Base-by-base conservation (phyloP, 53 echinoderm and acorn worm species). In the Actinopyga echinites region DNA sequence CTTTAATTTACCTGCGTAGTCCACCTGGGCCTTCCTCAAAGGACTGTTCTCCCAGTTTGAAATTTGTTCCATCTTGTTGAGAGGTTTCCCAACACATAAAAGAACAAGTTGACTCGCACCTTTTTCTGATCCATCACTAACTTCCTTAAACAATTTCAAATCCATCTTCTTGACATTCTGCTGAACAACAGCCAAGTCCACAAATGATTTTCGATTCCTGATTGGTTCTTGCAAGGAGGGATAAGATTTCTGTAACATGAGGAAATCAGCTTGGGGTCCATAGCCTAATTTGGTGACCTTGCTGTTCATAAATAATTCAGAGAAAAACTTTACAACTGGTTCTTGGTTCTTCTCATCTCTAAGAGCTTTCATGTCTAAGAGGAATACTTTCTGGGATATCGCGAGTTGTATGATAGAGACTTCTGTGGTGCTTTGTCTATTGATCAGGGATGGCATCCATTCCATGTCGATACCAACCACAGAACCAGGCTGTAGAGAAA, bases 401-500 rank as follows among this genome's bases (percentile, higher is more conserved):
- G 99, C 92, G 20, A 99, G 89, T 68, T 99, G 99, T 25, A 95
- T 79, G 11, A 99, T 28, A 25, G 92, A 90, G 37, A 99, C 69
- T 87, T 36, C 89, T 87, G 88, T 96, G 44, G 91, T 35, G 26
- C 40, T 87, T 42, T 87, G 89, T 20, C 86, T 90, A 19, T 90
- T 79, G 6, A 89, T 85, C 52, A 99, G 92, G 4, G 87, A 84
- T 21, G 99, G 99, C 69, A 83, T 92, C 99, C 99, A 99, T 73
- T 99, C 99, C 92, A 94, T 94, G 81, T 99, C 99, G 22, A 99
- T 95, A 11, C 99, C 99, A 52, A 99, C 86, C 0, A 92, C 65
- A 22, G 71, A 45, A 64, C 79, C 79, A 3, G 69, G 85, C 99
- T 99, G 78, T 2, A 69, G 67, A 56, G 78, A 26, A 86, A 10